Evolutionary conservation across 2,113 vertebrate genomes (phyloP), one percentile per base, ranked within the genome.

Genomic region (Choloepus hoffmanni): DNA sequence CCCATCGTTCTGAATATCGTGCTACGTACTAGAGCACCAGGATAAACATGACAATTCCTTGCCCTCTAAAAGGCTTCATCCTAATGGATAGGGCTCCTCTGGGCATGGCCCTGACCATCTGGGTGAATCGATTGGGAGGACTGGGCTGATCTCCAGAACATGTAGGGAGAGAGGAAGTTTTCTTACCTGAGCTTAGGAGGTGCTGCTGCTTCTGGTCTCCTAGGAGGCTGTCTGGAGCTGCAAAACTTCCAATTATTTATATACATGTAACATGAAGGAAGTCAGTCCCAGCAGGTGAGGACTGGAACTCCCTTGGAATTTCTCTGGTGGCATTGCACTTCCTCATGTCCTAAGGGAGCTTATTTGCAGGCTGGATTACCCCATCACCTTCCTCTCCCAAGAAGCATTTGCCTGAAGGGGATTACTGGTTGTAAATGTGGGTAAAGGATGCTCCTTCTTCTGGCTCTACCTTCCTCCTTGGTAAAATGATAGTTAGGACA

Each of bases 261-360:
- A 76, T 62, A 28, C 10, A 45, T 53, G 62, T 43, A 65, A 58
- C 26, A 21, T 21, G 60, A 82, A 95, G 90, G 95, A 96, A 96
- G 73, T 95, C 70, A 70, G 53, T 11, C 62, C 43, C 9, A 18
- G 7, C 24, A 89, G 91, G 78, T 50, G 85, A 95, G 77, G 68
- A 2, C 40, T 93, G 92, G 78, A 91, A 96, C 45, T 85, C 70
- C 91, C 63, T 58, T 48, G 91, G 68, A 89, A 96, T 91, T 94
- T 94, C 90, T 95, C 85, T 26, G 23, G 21, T 70, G 50, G 50
- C 62, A 28, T 3, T 4, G 5, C 40, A 90, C 73, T 96, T 96
- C 96, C 95, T 96, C 74, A 63, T 26, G 7, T 2, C 36, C 43
- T 21, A 40, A 86, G 24, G 33, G 10, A 45, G 45, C 28, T 55